Evolutionary conservation across 2,797 vertebrate genomes (phyloP).

Genomic region (Tamandua tetradactyla): DNA sequence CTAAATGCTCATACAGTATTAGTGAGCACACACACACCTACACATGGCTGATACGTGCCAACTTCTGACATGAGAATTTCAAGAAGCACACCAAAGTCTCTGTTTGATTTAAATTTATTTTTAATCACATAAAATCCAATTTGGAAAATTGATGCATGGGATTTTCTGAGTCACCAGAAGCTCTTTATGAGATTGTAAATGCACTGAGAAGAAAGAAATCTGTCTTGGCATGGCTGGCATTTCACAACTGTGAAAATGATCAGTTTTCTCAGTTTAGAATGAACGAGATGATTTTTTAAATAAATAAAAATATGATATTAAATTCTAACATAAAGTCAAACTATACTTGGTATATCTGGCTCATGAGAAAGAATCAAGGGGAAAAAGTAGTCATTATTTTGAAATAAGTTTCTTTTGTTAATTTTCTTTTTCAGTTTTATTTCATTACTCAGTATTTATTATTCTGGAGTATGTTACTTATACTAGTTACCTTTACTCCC

Average conservation of each 20-base stretch:
- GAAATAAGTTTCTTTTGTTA: conserved; percentile 61
- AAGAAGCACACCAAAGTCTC: conserved; percentile 78
- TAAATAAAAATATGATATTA: conserved; percentile 27
- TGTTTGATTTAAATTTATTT: conserved; percentile 81
- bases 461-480: conserved; percentile 54
- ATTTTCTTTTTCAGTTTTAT: conserved; percentile 54
- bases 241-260: conserved; percentile 75
- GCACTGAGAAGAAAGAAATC: conserved; percentile 74
- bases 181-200: conserved; percentile 73
- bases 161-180: conserved; percentile 77
- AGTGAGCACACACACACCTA: conserved; percentile 75
- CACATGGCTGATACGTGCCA: conserved; percentile 60
- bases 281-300: conserved; percentile 47
- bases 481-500: conserved; percentile 49
- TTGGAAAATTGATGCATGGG: conserved; percentile 75
- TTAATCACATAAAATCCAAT: conserved; percentile 80
- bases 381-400: background rate
- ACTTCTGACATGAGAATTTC: conserved; percentile 73
- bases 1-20: conserved; percentile 59
- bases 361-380: conserved; percentile 2
- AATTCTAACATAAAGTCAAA: conserved; percentile 32
- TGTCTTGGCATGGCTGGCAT: conserved; percentile 75
- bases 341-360: conserved; percentile 40
- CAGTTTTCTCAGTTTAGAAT: conserved; percentile 45
- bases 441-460: conserved; percentile 60